These are phyloP conservation scores for Augiades crinisus DNA, from an alignment of 2,888 invertebrate species.

Conservation along the genomic window DNA sequence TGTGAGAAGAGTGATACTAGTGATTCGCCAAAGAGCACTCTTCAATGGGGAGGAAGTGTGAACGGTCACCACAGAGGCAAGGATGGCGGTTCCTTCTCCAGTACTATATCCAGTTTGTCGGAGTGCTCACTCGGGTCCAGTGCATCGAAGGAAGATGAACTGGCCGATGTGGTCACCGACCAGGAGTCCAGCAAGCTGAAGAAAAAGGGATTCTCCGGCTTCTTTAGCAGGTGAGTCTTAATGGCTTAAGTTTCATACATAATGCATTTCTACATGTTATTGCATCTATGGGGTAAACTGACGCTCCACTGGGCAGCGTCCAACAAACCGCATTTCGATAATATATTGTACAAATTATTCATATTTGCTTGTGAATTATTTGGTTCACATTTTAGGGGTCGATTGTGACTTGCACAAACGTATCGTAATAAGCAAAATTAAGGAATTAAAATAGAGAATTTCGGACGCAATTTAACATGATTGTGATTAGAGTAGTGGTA, in stretches of 20 bases:
- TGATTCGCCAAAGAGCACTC: conserved; percentile 75
- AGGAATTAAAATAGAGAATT: background rate
- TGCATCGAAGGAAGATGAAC: conserved; percentile 75
- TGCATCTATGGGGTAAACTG: conserved; percentile 18
- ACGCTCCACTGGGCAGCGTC: conserved; percentile 46
- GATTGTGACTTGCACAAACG: conserved; percentile 9
- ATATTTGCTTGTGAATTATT: conserved; percentile 23
- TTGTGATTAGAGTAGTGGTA: too few relatives aligned
- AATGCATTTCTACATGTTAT: background rate
- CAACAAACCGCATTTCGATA: conserved; percentile 44
- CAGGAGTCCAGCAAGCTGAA: conserved; percentile 73
- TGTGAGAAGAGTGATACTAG: conserved; percentile 78
- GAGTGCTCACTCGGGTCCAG: conserved; percentile 85
- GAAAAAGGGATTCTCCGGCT: conserved; percentile 82
- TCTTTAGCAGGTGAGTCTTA: conserved; percentile 84
- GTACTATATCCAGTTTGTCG: conserved; percentile 86
- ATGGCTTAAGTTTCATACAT: too few relatives aligned
- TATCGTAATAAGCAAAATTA: conserved; percentile 3
- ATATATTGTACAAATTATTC: conserved; percentile 25
- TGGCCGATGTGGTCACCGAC: conserved; percentile 47
- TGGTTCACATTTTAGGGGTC: conserved; percentile 15
- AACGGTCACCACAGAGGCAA: conserved; percentile 77
- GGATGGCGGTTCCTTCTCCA: conserved; percentile 84
- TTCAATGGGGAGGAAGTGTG: conserved; percentile 73
- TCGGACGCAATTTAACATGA: too few relatives aligned